Evolutionary conservation across 2,797 vertebrate species (phyloP), one percentile per base, ranked within the genome.

Genomic region (Gila robusta): DNA sequence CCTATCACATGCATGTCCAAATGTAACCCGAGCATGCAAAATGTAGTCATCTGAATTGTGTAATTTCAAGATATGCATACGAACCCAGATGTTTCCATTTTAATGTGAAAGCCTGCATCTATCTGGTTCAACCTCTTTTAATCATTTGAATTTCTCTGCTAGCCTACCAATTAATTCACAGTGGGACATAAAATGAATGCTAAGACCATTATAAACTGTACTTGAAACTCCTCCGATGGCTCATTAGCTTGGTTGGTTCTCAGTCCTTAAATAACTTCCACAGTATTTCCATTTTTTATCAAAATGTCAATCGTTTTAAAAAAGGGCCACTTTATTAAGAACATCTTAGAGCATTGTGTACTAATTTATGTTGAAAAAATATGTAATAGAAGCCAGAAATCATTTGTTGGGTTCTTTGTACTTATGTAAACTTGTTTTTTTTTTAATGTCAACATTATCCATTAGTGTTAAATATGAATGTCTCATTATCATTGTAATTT

Each of bases 401-500:
- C 21, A 76, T 66, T 59, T 80, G 14, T 80, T 81, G 39, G 52
- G 21, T 84, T 84, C 39, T 78, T 86, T 86, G 74, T 85, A 84
- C 64, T 82, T 28, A 80, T 89, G 69, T 70, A 77, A 81, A 84
- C 52, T 35, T 73, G 2, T 82, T 59, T 81, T 82, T 67, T 54
- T 85, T 79, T 86, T 74, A 64, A 56, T 78, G 84, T 87, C 47
- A 76, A 49, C 23, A 28, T 84, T 81, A 81, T 88, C 19, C 64
- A 72, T 86, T 86, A 74, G 41, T 84, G 66, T 79, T 79, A 77
- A 86, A 84, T 83, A 83, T 81, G 56, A 88, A 85, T 87, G 86
- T 86, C 85, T 70, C 87, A 64, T 87, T 83, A 84, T 84, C 64
- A 82, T 84, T 85, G 73, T 90, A 90, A 90, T 82, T 90, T 89